Conservation (phyloP, 2,797 vertebrate species). For the Sitta carolinensis region DNA sequence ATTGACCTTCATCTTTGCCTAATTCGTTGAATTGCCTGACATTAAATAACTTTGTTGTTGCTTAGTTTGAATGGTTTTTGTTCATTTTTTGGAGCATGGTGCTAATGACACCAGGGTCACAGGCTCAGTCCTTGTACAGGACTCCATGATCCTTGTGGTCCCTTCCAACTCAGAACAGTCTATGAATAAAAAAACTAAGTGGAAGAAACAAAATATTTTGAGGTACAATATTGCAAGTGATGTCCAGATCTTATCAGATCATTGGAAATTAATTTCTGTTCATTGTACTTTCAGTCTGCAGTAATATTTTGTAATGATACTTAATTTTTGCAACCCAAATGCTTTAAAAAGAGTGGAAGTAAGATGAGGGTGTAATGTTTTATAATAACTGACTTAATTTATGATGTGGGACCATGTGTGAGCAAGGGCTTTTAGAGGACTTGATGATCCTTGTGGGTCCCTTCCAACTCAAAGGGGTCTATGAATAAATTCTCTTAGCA, state of each 20-base stretch:
- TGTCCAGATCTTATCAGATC: background rate
- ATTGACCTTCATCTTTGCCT: background rate
- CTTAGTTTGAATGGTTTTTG: background rate
- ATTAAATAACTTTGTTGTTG: background rate
- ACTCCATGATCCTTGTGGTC: background rate
- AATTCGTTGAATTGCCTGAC: background rate
- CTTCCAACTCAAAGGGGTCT: background rate
- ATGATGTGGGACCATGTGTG: background rate
- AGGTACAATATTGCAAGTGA: background rate
- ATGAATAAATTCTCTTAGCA: background rate
- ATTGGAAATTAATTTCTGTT: background rate
- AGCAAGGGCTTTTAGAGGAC: background rate
- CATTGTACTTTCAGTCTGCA: background rate
- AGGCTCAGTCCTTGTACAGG: fast-evolving
- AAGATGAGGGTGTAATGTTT: background rate
- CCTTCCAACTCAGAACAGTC: background rate
- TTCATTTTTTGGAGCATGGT: background rate
- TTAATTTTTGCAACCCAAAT: background rate
- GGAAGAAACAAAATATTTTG: background rate
- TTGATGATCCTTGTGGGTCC: background rate
- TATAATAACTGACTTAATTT: background rate
- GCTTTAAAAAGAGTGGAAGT: background rate
- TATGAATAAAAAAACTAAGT: background rate
- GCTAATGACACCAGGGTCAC: background rate
- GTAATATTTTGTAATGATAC: background rate